Base-by-base conservation (phyloP, 2,797 vertebrate genomes). In the Takifugu rubripes region DNA sequence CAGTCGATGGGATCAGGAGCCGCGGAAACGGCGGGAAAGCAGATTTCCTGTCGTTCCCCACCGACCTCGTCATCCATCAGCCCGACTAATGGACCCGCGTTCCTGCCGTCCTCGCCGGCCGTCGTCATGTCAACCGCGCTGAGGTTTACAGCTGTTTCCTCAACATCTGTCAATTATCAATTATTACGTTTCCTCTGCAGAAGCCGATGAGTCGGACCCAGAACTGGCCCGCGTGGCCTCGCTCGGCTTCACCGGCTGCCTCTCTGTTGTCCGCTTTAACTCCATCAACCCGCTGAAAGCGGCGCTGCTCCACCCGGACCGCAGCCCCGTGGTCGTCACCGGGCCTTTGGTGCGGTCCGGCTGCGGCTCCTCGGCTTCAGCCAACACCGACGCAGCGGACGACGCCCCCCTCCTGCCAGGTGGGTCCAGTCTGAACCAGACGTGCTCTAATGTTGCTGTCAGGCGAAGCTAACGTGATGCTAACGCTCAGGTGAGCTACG, bases 181-280 rank as follows among this genome's bases (percentile, higher is more conserved):
- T 10, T 3, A 17, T 4, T 14, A 1, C 10, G 2, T 25, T 17
- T 5, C 43, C 12, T 62, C 53, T 72, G 12, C 83, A 94, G 95
- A 91, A 1, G 85, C 79, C 36, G 77, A 66, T 0, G 88, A 92
- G 3, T 1, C 93, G 59, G 95, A 98, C 75, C 88, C 90, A 21
- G 94, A 96, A 16, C 85, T 95, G 3, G 74, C 82, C 55, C 86
- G 91, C 57, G 79, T 95, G 45, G 92, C 84, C 0, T 87, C 91
- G 1, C 89, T 93, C 4, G 95, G 96, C 58, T 98, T 95, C 63
- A 81, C 75, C 2, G 96, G 96, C 54, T 98, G 96, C 63, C 90
- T 98, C 24, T 97, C 96, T 0, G 93, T 92, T 3, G 92, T 98
- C 61, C 92, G 86, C 81, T 94, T 97, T 61, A 95, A 96, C 87